Percentiles rank a stretch among this genome's conserved stretches.
Conservation (phyloP, 2,888 invertebrate species). For the Lissonota sp. region DNA sequence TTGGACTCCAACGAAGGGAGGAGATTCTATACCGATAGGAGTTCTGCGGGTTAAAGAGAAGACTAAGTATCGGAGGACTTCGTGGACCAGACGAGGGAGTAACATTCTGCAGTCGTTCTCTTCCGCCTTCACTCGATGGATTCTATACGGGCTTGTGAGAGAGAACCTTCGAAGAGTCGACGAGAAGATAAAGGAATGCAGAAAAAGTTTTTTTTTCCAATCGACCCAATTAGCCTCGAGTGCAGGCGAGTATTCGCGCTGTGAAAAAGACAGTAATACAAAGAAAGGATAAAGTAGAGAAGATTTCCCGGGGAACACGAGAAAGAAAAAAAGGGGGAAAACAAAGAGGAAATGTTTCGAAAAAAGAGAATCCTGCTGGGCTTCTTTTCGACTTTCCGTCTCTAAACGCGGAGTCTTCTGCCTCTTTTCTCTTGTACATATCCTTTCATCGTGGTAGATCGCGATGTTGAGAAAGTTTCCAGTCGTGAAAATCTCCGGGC, state of each 20-base stretch:
- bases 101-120: conserved; percentile 43
- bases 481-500: conserved; percentile 42
- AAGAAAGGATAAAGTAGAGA: conserved; percentile 36
- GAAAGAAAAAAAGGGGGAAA: conserved; percentile 18
- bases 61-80: conserved; percentile 12
- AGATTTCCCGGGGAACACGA: neutral
- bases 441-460: neutral
- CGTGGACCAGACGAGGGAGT: conserved; percentile 33
- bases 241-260: conserved; percentile 30
- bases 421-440: conserved; percentile 68
- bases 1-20: too few relatives aligned
- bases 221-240: conserved; percentile 67
- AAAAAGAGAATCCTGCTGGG: conserved; percentile 30
- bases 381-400: conserved; percentile 26
- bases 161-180: conserved; percentile 22
- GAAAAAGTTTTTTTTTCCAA: conserved; percentile 65
- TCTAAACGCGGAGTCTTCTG: conserved; percentile 65
- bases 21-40: conserved; percentile 11
- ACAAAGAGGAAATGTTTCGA: conserved; percentile 35
- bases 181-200: conserved; percentile 18
- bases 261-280: conserved; percentile 5
- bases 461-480: conserved; percentile 16
- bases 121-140: conserved; percentile 56
- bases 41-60: conserved; percentile 25
- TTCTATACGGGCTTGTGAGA: conserved; percentile 41